phyloP scores from a whole-genome alignment of 1,140 invertebrate genomes.

The Pseudomyrmex flavicornis region DNA sequence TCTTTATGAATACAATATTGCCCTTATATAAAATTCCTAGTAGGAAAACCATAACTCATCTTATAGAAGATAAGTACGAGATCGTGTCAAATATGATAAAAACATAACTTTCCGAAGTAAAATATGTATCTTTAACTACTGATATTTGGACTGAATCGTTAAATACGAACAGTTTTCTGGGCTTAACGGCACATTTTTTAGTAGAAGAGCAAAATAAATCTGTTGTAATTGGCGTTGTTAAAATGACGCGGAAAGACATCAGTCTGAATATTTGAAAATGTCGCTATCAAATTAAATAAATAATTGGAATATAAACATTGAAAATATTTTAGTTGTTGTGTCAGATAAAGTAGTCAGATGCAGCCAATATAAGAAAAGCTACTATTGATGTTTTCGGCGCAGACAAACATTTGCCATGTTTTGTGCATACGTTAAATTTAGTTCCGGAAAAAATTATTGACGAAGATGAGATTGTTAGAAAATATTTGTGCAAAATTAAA shows the following conservation, averaged over 20 bases:
- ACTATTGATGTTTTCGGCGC: too few relatives aligned
- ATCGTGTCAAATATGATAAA: background rate
- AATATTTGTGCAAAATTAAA: background rate
- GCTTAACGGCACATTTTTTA: background rate
- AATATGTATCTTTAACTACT: background rate
- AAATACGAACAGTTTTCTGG: background rate
- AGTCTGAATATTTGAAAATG: background rate
- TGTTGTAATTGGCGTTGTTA: background rate
- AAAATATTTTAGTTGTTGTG: background rate
- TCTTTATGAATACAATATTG: background rate
- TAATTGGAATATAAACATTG: background rate
- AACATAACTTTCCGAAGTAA: background rate
- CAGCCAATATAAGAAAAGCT: background rate
- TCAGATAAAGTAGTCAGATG: constrained; percentile 9
- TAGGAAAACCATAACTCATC: background rate
- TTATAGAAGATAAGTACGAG: background rate
- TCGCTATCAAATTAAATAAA: background rate
- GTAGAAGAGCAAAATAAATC: background rate
- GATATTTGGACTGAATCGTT: constrained; percentile 12
- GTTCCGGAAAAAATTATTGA: background rate
- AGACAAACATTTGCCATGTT: background rate
- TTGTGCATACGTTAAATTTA: constrained; percentile 8
- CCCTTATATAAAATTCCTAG: constrained; percentile 3
- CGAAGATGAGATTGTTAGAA: background rate
- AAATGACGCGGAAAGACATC: background rate